phyloP scores from a whole-genome alignment of 37 sponge, comb jelly and placozoan genomes.

The Chondrilla cf. caribensis region DNA sequence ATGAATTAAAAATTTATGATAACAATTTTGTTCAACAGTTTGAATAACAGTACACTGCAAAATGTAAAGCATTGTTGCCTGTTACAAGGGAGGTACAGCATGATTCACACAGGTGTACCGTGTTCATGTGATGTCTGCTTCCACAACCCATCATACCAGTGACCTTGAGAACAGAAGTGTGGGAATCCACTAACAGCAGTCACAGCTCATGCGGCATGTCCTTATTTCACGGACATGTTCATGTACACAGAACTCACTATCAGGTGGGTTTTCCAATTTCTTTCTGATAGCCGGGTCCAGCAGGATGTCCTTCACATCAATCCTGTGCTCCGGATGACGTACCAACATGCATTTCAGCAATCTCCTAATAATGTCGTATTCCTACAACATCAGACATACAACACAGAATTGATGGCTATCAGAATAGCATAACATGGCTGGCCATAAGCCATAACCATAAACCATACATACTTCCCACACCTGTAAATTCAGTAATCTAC shows the following conservation, averaged over 20 bases:
- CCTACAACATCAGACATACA: conserved; percentile 20
- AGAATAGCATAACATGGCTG: too few relatives aligned
- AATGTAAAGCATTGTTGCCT: too few relatives aligned
- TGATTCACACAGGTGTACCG: too few relatives aligned
- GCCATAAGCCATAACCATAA: too few relatives aligned
- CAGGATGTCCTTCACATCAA: conserved; percentile 64
- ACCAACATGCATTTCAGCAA: conserved; percentile 71
- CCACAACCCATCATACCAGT: neutral
- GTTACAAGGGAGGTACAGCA: too few relatives aligned
- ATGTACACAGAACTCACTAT: conserved; percentile 18
- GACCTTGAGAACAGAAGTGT: conserved; percentile 1
- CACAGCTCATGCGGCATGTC: too few relatives aligned
- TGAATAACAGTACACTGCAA: too few relatives aligned
- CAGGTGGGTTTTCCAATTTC: conserved; percentile 63
- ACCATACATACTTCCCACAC: too few relatives aligned
- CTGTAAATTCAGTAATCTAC: neutral
- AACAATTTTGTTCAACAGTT: too few relatives aligned
- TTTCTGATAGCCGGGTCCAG: conserved; percentile 55
- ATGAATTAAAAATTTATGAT: too few relatives aligned
- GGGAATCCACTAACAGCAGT: too few relatives aligned
- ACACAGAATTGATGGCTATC: neutral
- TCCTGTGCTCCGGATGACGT: conserved; percentile 60
- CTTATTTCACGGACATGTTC: too few relatives aligned
- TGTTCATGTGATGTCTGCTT: neutral
- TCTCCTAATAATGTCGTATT: conserved; percentile 47